phyloP scores from a whole-genome alignment of 2,888 invertebrate species.

The Pocota personata region DNA sequence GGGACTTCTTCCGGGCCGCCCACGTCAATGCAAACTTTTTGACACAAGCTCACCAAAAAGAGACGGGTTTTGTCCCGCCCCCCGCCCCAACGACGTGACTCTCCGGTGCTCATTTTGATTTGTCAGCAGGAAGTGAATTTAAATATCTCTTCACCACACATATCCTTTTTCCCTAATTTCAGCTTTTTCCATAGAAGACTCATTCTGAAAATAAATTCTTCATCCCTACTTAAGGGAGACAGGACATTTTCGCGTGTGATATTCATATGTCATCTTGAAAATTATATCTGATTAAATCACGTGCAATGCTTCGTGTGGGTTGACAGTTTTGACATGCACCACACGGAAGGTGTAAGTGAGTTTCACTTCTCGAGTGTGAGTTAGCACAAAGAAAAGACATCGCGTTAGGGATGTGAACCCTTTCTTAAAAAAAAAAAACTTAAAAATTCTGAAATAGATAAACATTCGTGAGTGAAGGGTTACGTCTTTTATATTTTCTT shows the following conservation, averaged over 20 bases:
- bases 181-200: not conserved
- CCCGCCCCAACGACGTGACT: not conserved
- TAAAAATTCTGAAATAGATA: not conserved
- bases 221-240: not conserved
- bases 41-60: not conserved
- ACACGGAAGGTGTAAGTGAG: slow-evolving; percentile 1
- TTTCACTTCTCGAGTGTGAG: not conserved
- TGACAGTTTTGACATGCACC: slow-evolving; percentile 13
- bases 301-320: slow-evolving; percentile 1
- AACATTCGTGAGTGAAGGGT: slow-evolving; percentile 16
- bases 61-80: not conserved
- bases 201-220: not conserved
- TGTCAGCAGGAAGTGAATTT: slow-evolving; percentile 19
- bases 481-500: not conserved
- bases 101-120: slow-evolving; percentile 16
- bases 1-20: not conserved
- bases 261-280: slow-evolving; percentile 5
- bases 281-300: slow-evolving; percentile 28
- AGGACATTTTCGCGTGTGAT: not conserved
- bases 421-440: not conserved
- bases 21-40: not conserved
- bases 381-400: not conserved
- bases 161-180: not conserved
- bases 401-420: not conserved
- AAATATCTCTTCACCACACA: slow-evolving; percentile 3